Evolutionary conservation across 1,140 invertebrate species (phyloP).

Genomic region (Cherax destructor): DNA sequence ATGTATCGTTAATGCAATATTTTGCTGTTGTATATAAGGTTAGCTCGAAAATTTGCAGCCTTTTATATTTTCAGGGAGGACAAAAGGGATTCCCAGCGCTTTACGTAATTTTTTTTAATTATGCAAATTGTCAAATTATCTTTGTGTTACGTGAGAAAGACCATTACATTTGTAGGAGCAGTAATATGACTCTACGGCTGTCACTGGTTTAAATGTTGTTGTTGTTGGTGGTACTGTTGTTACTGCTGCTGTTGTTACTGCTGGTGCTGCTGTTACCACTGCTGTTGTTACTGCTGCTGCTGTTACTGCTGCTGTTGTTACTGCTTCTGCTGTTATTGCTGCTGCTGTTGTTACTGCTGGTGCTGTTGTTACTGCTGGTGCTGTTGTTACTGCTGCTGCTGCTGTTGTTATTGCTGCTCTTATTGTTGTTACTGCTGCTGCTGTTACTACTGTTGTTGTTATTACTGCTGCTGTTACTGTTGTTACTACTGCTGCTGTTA

Average conservation of each 20-base stretch:
- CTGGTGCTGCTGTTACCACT: neutral
- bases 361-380: neutral
- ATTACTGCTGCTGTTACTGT: too few species aligned
- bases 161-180: neutral
- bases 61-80: neutral
- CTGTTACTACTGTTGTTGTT: too few species aligned
- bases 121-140: neutral
- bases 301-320: neutral
- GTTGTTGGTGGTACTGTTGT: too few species aligned
- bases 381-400: too few species aligned
- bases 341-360: neutral
- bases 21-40: neutral
- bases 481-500: too few species aligned
- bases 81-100: neutral
- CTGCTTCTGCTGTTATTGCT: neutral
- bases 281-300: neutral
- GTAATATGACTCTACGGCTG: neutral
- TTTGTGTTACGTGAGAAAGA: neutral
- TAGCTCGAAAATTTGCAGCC: too few species aligned
- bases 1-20: neutral
- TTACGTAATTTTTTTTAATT: neutral
- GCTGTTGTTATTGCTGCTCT: too few species aligned
- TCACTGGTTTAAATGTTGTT: neutral
- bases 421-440: too few species aligned
- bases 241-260: too few species aligned